A percentile compares a stretch with the other conserved stretches of the same genome.
These are phyloP conservation scores for Apodemus speciosus DNA, from an alignment of 2,113 vertebrate species.

Conservation along the genomic window DNA sequence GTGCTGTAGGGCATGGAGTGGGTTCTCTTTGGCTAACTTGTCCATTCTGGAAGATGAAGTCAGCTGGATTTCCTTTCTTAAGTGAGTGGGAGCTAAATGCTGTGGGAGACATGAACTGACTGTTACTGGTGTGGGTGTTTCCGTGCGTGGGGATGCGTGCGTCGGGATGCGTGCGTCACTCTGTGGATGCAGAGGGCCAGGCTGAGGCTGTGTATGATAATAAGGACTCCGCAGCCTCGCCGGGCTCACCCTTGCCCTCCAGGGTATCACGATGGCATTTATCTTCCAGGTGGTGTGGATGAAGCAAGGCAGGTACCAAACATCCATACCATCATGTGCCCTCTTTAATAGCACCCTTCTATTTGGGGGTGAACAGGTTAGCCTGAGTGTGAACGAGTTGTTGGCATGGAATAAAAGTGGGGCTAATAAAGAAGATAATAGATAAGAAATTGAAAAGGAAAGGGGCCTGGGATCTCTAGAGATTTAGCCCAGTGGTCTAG, in stretches of 20 bases:
- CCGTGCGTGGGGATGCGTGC: neutral
- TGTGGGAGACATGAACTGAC: neutral
- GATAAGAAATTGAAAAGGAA: neutral
- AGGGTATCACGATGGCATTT: neutral
- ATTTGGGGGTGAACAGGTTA: constrained; percentile 49
- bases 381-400: constrained; percentile 29
- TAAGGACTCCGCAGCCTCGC: neutral
- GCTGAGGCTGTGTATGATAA: constrained; percentile 3
- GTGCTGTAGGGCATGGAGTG: neutral
- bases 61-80: constrained; percentile 33
- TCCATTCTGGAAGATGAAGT: neutral
- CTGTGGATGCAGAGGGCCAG: neutral
- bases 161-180: neutral
- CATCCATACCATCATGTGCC: neutral
- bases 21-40: neutral
- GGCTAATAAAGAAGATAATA: neutral
- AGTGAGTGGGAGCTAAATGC: neutral
- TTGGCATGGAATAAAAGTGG: neutral
- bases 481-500: constrained; percentile 76
- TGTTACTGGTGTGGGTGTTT: neutral
- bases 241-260: neutral
- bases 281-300: neutral
- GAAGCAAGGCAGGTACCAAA: neutral
- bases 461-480: neutral
- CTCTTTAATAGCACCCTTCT: constrained; percentile 36